Base-by-base conservation (phyloP, 2,888 invertebrate species). In the Teleogryllus oceanicus region DNA sequence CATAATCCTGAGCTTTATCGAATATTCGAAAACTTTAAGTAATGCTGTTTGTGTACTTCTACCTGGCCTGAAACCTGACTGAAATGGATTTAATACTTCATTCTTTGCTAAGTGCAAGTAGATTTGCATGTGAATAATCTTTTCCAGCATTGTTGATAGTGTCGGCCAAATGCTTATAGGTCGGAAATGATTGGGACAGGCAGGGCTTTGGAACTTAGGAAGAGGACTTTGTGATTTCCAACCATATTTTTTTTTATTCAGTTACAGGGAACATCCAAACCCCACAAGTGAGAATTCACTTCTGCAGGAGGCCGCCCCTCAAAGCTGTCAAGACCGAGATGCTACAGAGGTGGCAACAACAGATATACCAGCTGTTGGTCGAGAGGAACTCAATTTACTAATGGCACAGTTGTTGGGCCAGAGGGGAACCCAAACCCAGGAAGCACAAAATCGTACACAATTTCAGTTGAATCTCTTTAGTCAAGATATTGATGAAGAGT, bases 331-430 rank as follows among this genome's bases (percentile, higher is more conserved):
- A 62, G 62, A 62, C 3, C 13, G 18, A 24, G 78, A 51, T 37
- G 37, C 37, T 10, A 62, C n/a, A 8, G 20, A 76, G 18, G 50
- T 49, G 16, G 49, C 49, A 18, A 74, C 49, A 37, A 62, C 76
- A 37, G 79, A 78, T 75, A 37, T 76, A 18, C 76, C 81, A 13
- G 76, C 51, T n/a, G 79, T 80, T n/a, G 82, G 81, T 37, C 78
- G 80, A 49, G 81, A 80, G 74, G 82, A 82, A 62, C 78, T 82
- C 62, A 81, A 81, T 74, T 76, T 82, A 2, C 79, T 82, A 8
- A 78, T 82, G 78, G 75, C 81, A 2, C 82, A 82, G 62, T 50
- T 82, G 49, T 51, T 82, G 76, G 81, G 80, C 62, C 62, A 62
- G n/a, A 81, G 78, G 21, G 62, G 77, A 51, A 21, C 80, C 16